phyloP scores from a whole-genome alignment of 2,888 invertebrate species.

The Zonitis immaculata region DNA sequence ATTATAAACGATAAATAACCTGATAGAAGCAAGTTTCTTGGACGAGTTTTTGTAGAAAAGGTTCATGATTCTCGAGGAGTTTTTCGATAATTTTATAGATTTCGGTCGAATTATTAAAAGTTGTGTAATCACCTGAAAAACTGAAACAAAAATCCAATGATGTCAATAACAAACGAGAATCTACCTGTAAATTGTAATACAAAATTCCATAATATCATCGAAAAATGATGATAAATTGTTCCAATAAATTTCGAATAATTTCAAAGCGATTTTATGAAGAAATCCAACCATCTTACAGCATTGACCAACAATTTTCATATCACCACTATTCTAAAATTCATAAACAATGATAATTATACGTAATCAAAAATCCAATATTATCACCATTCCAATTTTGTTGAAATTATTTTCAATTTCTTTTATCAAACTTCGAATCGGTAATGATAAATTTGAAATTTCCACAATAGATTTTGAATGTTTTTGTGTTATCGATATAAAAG shows the following conservation, averaged over 20 bases:
- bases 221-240: conserved; percentile 13
- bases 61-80: neutral
- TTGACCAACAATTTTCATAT: conserved; percentile 47
- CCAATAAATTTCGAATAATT: conserved; percentile 47
- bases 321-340: conserved; percentile 43
- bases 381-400: conserved; percentile 31
- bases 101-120: neutral
- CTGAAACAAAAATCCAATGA: conserved; percentile 16
- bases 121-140: conserved; percentile 9
- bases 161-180: conserved; percentile 13
- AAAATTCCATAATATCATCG: conserved; percentile 22
- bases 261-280: conserved; percentile 50
- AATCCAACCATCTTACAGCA: conserved; percentile 52
- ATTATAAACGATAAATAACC: too few relatives aligned
- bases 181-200: conserved; percentile 23
- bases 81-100: neutral
- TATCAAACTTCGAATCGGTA: conserved; percentile 23
- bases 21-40: too few relatives aligned
- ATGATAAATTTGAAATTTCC: conserved; percentile 37
- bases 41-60: neutral
- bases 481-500: conserved; percentile 49
- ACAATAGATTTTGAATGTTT: conserved; percentile 47
- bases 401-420: conserved; percentile 27
- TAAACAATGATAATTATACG: conserved; percentile 3
- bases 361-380: too few relatives aligned